phyloP scores from a whole-genome alignment of 2,888 invertebrate species.

The Hipparchia semele region DNA sequence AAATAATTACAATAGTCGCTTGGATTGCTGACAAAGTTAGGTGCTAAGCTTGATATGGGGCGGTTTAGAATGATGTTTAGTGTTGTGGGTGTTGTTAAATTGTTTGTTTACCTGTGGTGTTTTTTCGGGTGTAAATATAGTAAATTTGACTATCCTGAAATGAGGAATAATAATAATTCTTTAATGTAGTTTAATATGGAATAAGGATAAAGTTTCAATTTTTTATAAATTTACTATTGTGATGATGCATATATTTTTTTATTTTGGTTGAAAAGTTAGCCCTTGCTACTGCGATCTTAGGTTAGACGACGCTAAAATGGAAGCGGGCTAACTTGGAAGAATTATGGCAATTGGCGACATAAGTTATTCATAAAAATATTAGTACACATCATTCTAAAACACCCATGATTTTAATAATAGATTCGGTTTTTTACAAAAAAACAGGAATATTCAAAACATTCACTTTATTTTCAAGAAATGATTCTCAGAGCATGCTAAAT shows the following conservation, averaged over 20 bases:
- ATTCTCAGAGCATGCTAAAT: constrained; percentile 30
- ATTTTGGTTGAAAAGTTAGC: no score
- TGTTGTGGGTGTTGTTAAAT: constrained; percentile 15
- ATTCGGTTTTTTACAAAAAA: constrained; percentile 10
- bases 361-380: background rate
- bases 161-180: constrained; percentile 23
- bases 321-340: no score
- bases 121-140: constrained; percentile 37
- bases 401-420: constrained; percentile 16
- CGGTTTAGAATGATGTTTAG: constrained; percentile 37
- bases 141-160: constrained; percentile 43
- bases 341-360: background rate
- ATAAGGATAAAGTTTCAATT: background rate
- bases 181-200: background rate
- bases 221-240: background rate
- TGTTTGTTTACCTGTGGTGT: constrained; percentile 34
- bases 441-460: constrained; percentile 14
- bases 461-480: constrained; percentile 14
- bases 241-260: background rate
- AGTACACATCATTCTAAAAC: constrained; percentile 26
- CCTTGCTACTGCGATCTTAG: no score
- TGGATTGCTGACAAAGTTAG: background rate
- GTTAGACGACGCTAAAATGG: no score
- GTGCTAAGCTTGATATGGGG: constrained; percentile 4
- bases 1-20: background rate